Evolutionary conservation across 2,888 invertebrate species (phyloP).

Genomic region (Heliconius charithonia): DNA sequence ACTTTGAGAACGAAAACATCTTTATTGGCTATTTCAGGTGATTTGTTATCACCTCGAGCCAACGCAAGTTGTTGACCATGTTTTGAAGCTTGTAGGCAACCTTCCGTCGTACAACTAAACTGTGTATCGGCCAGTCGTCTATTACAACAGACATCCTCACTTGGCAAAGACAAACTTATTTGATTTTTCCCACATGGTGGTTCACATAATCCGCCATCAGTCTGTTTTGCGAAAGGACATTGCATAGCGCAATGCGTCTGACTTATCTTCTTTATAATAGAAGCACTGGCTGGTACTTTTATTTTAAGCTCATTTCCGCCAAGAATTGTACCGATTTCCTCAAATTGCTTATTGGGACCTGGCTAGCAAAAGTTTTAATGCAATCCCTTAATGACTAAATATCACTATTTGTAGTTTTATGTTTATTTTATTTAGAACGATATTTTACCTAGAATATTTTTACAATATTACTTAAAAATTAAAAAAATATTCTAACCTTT

Average conservation of each 20-base stretch:
- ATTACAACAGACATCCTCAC: slow-evolving; percentile 67
- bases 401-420: slow-evolving; percentile 49
- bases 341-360: slow-evolving; percentile 78
- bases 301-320: slow-evolving; percentile 78
- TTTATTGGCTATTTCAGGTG: slow-evolving; percentile 75
- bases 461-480: not conserved
- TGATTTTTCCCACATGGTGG: slow-evolving; percentile 77
- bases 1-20: slow-evolving; percentile 86
- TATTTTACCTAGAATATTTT: not conserved
- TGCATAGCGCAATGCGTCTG: slow-evolving; percentile 75
- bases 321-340: slow-evolving; percentile 76
- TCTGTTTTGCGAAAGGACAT: slow-evolving; percentile 63
- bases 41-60: slow-evolving; percentile 66
- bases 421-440: not conserved
- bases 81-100: slow-evolving; percentile 65
- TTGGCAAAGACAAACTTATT: slow-evolving; percentile 70
- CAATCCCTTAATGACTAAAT: slow-evolving; percentile 53
- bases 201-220: slow-evolving; percentile 60
- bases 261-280: slow-evolving; percentile 78
- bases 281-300: slow-evolving; percentile 71
- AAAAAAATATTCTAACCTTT: slow-evolving; percentile 65
- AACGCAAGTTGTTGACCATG: slow-evolving; percentile 65
- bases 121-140: slow-evolving; percentile 70
- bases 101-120: slow-evolving; percentile 77
- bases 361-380: slow-evolving; percentile 69